Evolutionary conservation across 2,888 invertebrate species (phyloP).

Genomic region (Melanotus villosus): DNA sequence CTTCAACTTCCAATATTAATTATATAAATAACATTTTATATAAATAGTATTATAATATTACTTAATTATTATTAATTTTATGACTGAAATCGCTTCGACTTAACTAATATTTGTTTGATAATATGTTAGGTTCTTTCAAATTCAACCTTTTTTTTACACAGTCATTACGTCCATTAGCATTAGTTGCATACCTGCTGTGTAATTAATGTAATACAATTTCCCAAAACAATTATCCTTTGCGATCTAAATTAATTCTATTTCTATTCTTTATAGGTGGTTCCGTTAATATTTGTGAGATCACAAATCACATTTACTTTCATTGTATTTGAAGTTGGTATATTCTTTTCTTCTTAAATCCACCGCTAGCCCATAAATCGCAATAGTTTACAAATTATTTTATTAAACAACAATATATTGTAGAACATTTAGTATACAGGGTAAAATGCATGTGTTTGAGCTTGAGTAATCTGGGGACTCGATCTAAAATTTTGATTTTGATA

Average conservation of each 20-base stretch:
- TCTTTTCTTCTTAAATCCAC: not conserved
- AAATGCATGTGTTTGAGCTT: conserved; percentile 57
- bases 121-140: conserved; percentile 4
- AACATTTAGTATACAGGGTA: conserved; percentile 54
- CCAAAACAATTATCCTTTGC: not conserved
- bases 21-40: not conserved
- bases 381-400: not conserved
- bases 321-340: not conserved
- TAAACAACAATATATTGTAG: not conserved
- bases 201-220: not conserved
- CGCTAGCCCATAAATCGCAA: not conserved
- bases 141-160: not conserved
- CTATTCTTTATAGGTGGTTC: not conserved
- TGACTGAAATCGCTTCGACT: not conserved
- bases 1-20: no score
- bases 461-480: conserved; percentile 56
- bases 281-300: not conserved
- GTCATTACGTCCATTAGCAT: not conserved
- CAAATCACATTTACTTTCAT: not conserved
- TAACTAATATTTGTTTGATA: not conserved
- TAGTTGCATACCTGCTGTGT: not conserved
- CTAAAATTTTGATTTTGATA: conserved; percentile 55
- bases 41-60: not conserved
- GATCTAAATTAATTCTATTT: not conserved
- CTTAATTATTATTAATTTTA: not conserved